A percentile compares a stretch with the other conserved stretches of the same genome.
Conservation (phyloP, 2,888 invertebrate species). For the Chrysopilus asiliformis region DNA sequence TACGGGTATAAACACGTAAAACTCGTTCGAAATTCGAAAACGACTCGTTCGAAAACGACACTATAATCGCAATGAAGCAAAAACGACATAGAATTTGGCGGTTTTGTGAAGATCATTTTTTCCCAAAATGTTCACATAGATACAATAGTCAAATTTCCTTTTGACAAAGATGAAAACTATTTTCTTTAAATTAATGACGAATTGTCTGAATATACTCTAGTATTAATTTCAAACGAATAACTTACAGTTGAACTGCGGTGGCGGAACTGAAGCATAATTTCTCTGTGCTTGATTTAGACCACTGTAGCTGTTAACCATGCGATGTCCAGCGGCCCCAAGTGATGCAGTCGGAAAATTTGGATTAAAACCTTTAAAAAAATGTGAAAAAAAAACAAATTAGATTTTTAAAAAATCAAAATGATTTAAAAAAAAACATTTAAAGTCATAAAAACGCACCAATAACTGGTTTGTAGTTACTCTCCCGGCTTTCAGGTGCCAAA, state of each 20-base stretch:
- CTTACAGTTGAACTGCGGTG: constrained; percentile 18
- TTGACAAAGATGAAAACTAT: too few relatives aligned
- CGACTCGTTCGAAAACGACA: too few relatives aligned
- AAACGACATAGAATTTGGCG: too few relatives aligned
- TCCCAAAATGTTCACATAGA: too few relatives aligned
- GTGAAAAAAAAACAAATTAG: not conserved
- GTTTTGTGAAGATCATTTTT: too few relatives aligned
- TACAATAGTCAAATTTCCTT: too few relatives aligned
- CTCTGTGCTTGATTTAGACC: constrained; percentile 12
- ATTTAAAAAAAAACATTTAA: not conserved
- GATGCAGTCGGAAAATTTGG: constrained; percentile 49
- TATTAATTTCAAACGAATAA: too few relatives aligned
- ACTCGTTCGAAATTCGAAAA: too few relatives aligned
- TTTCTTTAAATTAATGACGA: too few relatives aligned
- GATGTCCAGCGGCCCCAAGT: constrained; percentile 55
- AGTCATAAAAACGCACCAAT: constrained; percentile 45
- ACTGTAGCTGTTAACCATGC: constrained; percentile 53
- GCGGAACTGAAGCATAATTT: constrained; percentile 22
- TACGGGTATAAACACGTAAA: too few relatives aligned
- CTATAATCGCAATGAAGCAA: too few relatives aligned
- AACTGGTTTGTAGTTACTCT: constrained; percentile 60
- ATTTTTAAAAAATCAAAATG: not conserved
- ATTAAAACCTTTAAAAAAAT: constrained; percentile 38
- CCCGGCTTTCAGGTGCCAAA: constrained; percentile 66
- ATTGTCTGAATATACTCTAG: too few relatives aligned